Base-by-base conservation (phyloP, 2,113 vertebrate species). In the Boleophthalmus pectinirostris region DNA sequence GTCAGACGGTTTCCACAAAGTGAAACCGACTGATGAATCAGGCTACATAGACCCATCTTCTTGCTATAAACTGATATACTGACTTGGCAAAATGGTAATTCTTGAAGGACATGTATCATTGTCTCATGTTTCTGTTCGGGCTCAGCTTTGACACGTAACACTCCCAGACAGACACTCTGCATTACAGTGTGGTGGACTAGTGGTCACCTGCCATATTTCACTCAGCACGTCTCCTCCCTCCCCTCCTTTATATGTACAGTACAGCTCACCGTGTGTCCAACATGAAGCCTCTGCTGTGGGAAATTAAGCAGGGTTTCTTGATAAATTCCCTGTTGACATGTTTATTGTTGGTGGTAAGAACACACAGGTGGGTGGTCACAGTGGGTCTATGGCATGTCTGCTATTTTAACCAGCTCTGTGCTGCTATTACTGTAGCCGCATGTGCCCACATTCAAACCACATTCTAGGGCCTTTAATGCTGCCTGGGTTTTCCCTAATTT, bases 341-440 rank as follows among this genome's bases (percentile, higher is more conserved):
- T 68, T 57, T 23, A 14, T 38, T n/a, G 75, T 78, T 73, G 38
- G 45, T n/a, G 20, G 43, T 0, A 33, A 35, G 49, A 71, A 78
- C 64, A 33, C 75, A 21, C 67, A 78, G 72, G 69, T 85, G 82
- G 85, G 87, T 87, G 88, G 78, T 87, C 81, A 82, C 20, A 45
- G 35, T 74, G 80, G 68, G 68, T 45, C 77, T 75, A 66, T 63
- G 67, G 70, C 16, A 18, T 12, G 49, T 73, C 63, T 57, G 72
- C 53, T 43, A 15, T 80, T 71, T 86, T 89, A 80, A 86, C 84
- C 60, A 80, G 49, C 25, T 45, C 79, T 82, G 33, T 18, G 69
- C 68, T 49, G 63, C 47, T 66, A 21, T 69, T 78, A 29, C 57
- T 81, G 77, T 70, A 74, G 58, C 74, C 66, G 25, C 63, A 54